These are phyloP conservation scores for Neodiprion fabricii DNA, from an alignment of 1,140 invertebrate genomes.

Conservation along the genomic window DNA sequence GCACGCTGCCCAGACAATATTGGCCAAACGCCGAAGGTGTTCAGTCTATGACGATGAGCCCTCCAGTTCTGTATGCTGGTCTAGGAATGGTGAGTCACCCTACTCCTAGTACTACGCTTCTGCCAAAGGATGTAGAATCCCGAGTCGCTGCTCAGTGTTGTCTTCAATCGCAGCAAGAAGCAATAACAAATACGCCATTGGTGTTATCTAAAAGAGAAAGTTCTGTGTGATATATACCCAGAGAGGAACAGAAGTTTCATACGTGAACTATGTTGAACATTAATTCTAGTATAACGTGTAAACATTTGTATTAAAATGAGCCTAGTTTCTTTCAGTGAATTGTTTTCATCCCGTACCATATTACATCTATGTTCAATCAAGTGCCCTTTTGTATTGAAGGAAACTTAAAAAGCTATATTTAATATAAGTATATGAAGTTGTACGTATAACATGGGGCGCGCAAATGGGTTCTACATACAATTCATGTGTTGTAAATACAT, in stretches of 20 bases:
- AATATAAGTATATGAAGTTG: slow-evolving; percentile 15
- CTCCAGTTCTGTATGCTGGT: slow-evolving; percentile 52
- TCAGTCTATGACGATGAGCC: slow-evolving; percentile 54
- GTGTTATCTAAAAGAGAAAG: slow-evolving; percentile 58
- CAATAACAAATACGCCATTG: slow-evolving; percentile 47
- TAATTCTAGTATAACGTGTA: slow-evolving; percentile 4
- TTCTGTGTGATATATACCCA: slow-evolving; percentile 51
- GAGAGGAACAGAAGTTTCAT: background rate
- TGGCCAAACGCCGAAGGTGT: slow-evolving; percentile 53
- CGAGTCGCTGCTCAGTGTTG: slow-evolving; percentile 49
- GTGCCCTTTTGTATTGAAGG: slow-evolving; percentile 56
- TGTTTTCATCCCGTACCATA: slow-evolving; percentile 23
- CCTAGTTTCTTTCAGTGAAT: slow-evolving; percentile 11
- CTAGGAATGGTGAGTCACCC: slow-evolving; percentile 46
- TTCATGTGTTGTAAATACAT: slow-evolving; percentile 46
- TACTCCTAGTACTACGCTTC: slow-evolving; percentile 45
- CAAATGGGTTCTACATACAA: slow-evolving; percentile 14
- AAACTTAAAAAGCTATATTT: slow-evolving; percentile 19
- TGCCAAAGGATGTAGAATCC: slow-evolving; percentile 51
- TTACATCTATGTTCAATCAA: slow-evolving; percentile 54
- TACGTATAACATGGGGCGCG: background rate
- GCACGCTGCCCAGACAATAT: slow-evolving; percentile 57
- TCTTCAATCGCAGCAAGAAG: slow-evolving; percentile 50
- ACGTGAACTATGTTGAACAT: slow-evolving; percentile 1
- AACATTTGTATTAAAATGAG: slow-evolving; percentile 11